Percentiles rank a stretch among this genome's conserved stretches.
Conservation (phyloP, 2,797 vertebrate species). For the Cossypha caffra region DNA sequence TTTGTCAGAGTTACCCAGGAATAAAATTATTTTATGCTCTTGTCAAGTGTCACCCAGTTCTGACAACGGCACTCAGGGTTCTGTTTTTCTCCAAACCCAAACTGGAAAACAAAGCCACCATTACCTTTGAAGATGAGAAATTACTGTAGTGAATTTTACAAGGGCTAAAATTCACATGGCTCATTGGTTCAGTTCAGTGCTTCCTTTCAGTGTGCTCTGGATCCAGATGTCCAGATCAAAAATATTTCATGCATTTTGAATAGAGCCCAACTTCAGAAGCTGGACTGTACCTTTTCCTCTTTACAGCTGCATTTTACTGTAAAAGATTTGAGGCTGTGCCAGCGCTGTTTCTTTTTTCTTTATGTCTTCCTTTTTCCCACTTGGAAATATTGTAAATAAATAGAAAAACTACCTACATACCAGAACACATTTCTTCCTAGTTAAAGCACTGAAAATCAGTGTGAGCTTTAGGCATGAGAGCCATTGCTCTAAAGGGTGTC, state of each 20-base stretch:
- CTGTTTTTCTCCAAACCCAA: not conserved
- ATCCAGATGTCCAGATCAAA: not conserved
- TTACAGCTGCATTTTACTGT: not conserved
- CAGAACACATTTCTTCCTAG: not conserved
- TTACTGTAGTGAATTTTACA: not conserved
- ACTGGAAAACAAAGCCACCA: not conserved
- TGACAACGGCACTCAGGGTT: not conserved
- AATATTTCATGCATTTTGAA: not conserved
- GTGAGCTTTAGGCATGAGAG: not conserved
- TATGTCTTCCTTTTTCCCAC: not conserved
- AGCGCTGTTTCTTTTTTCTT: not conserved
- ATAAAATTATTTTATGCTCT: slow-evolving; percentile 37
- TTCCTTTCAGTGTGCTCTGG: not conserved
- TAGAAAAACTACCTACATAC: not conserved
- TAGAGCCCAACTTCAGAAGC: not conserved
- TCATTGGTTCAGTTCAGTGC: not conserved
- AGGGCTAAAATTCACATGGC: not conserved
- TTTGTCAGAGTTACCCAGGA: slow-evolving; percentile 22
- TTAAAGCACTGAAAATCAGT: not conserved
- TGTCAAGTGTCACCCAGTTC: not conserved
- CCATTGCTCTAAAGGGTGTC: not conserved
- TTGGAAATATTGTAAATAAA: not conserved
- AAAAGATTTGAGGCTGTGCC: not conserved
- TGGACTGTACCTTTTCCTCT: not conserved
- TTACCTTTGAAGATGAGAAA: not conserved